Evolutionary conservation across 2,113 vertebrate genomes (phyloP), one percentile per base, ranked within the genome.

Genomic region (Pteruthius melanotis): DNA sequence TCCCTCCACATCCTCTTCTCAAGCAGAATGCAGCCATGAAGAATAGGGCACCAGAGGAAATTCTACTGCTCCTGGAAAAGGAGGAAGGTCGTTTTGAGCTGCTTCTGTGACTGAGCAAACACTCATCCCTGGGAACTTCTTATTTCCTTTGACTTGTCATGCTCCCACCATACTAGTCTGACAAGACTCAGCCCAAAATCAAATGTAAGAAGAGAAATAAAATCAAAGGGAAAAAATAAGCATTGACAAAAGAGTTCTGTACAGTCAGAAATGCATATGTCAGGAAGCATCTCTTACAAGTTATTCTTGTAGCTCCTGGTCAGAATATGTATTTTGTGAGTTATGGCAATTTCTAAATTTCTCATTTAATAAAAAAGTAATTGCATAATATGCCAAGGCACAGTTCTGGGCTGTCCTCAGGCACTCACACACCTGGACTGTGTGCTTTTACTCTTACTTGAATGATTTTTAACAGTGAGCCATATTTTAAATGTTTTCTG

Each of bases 311-410:
- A 83, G 13, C 33, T 94, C 53, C 23, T 87, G 42, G 23, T 52
- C 53, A 90, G 75, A 82, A 70, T 27, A 30, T 5, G 6, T 10
- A 47, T 60, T 95, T 74, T 92, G 57, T 78, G 66, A 89, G 44
- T 95, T 88, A 76, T 11, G 11, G 21, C 50, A 90, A 92, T 66
- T 91, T 79, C 35, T 80, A 87, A 37, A 27, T 75, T 89, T 96
- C 85, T 97, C 82, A 83, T 68, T 97, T 64, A 95, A 53, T 31
- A 69, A 53, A 81, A 94, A 91, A 94, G 60, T 95, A 97, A 96
- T 94, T 96, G 69, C 23, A 85, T 80, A 91, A 95, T 69, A 77
- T 47, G 5, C 10, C 40, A 66, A 91, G 78, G 50, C 44, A 88
- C 49, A 92, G 84, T 84, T 94, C 83, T 96, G 59, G 71, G 76